Conservation (phyloP, 2,888 invertebrate species). For the Germaria angustata region DNA sequence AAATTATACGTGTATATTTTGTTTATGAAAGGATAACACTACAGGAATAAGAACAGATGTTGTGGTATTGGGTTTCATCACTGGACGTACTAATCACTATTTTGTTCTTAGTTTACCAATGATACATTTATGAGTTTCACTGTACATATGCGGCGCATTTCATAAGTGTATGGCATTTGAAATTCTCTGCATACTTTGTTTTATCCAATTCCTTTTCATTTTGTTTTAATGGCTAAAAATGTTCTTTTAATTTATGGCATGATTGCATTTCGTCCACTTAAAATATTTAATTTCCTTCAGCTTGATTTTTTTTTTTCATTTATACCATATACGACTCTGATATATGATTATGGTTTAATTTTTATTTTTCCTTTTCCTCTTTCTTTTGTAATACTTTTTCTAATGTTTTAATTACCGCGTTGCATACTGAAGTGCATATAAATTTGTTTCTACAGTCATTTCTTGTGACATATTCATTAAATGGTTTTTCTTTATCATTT, state of each 20-base stretch:
- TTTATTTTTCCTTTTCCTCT: neutral
- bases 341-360: constrained; percentile 37
- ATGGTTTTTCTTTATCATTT: constrained; percentile 22
- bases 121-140: no score
- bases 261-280: constrained; percentile 36
- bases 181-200: neutral
- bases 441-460: constrained; percentile 20
- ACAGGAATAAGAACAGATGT: no score
- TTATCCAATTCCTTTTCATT: neutral
- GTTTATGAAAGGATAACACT: no score
- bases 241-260: constrained; percentile 43
- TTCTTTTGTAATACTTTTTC: constrained; percentile 6
- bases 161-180: no score
- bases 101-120: no score
- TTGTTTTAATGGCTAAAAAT: neutral
- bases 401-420: constrained; percentile 61
- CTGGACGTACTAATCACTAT: no score
- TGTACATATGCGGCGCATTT: no score
- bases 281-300: constrained; percentile 21
- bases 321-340: constrained; percentile 30
- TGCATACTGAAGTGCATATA: constrained; percentile 51
- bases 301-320: neutral
- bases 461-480: constrained; percentile 60
- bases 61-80: no score
- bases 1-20: no score